phyloP scores from a whole-genome alignment of 2,113 vertebrate species.

The Furnarius figulus region DNA sequence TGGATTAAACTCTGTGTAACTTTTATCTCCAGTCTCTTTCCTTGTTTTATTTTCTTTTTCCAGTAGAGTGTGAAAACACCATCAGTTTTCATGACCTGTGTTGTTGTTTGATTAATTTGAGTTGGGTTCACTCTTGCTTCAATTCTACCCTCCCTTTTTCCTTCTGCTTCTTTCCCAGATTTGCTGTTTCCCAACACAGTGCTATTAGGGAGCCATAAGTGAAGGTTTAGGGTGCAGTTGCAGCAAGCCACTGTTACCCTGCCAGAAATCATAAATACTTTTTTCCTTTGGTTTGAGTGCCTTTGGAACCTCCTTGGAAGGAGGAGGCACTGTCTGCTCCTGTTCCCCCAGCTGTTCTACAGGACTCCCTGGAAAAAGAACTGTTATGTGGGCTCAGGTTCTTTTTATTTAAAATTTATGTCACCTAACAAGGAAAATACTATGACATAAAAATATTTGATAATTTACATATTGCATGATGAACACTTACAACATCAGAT shows the following conservation, averaged over 20 bases:
- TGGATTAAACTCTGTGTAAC: neutral
- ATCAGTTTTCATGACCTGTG: neutral
- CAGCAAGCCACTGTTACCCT: neutral
- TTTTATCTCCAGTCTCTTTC: neutral
- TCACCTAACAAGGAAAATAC: neutral
- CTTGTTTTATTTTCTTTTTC: neutral
- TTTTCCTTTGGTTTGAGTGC: neutral
- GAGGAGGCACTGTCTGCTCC: neutral
- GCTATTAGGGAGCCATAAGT: accelerated
- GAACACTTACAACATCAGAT: neutral
- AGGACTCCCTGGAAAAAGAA: neutral
- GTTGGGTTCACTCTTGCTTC: neutral
- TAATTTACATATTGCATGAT: neutral
- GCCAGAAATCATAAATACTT: neutral
- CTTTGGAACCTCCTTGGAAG: neutral
- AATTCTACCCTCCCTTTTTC: accelerated
- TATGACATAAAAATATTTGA: neutral
- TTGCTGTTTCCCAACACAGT: accelerated
- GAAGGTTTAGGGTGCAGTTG: neutral
- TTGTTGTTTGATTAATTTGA: neutral
- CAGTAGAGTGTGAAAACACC: neutral
- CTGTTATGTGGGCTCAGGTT: neutral
- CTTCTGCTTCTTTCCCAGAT: neutral
- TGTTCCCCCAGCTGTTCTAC: neutral
- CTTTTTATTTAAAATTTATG: neutral